Evolutionary conservation across 1,140 invertebrate species (phyloP).

Genomic region (Drosophila rufa): DNA sequence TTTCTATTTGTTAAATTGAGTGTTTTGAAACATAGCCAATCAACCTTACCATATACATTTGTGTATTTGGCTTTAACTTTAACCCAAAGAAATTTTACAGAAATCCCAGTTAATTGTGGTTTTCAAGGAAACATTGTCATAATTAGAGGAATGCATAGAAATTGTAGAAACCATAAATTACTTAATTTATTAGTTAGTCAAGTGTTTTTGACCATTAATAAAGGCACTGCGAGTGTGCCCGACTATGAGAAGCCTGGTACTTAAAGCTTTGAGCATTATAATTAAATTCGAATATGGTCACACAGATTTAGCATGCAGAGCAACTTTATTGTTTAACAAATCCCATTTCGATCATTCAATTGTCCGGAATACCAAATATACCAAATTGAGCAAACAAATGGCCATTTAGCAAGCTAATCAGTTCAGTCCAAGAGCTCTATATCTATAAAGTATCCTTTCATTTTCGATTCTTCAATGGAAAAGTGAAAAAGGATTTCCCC

Average conservation of each 20-base stretch:
- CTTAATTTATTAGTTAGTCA: not conserved
- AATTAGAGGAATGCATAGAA: not conserved
- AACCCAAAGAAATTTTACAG: not conserved
- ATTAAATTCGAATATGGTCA: not conserved
- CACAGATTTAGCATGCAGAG: too few relatives aligned
- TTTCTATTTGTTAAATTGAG: slow-evolving; percentile 40
- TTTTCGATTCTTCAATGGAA: not conserved
- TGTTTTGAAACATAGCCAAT: slow-evolving; percentile 11
- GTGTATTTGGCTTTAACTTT: not conserved
- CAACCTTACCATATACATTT: not conserved
- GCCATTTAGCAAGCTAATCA: not conserved
- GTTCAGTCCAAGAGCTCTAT: not conserved
- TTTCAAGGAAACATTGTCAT: not conserved
- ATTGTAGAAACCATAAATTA: not conserved
- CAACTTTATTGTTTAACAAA: too few relatives aligned
- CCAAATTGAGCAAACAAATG: not conserved
- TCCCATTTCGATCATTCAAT: too few relatives aligned
- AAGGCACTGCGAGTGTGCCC: too few relatives aligned
- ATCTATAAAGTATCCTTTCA: not conserved
- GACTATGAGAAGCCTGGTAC: too few relatives aligned
- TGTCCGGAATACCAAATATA: too few relatives aligned
- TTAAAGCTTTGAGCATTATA: not conserved
- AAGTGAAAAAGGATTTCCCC: not conserved
- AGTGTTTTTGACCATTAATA: too few relatives aligned
- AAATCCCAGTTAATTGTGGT: not conserved